A percentile compares a stretch with the other conserved stretches of the same genome.
Evolutionary conservation across 2,113 vertebrate species (phyloP).

Genomic region (Aplodontia rufa): DNA sequence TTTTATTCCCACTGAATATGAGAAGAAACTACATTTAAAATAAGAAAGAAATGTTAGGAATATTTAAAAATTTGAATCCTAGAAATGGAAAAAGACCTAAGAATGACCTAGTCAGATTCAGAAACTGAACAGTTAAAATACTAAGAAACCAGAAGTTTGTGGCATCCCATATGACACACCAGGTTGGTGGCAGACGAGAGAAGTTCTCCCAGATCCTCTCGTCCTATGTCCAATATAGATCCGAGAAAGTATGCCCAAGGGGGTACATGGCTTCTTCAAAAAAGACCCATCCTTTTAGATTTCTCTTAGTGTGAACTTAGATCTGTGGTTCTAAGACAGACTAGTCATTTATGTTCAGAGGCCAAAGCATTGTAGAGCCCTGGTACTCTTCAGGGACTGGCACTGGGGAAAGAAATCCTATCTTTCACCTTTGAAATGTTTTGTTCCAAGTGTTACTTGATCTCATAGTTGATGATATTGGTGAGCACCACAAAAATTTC

Average conservation of each 20-base stretch:
- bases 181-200: too few species aligned
- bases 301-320: background rate
- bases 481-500: background rate
- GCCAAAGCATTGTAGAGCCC: background rate
- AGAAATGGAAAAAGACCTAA: background rate
- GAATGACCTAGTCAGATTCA: background rate
- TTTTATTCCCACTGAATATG: background rate
- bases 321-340: background rate
- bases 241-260: background rate
- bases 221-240: background rate
- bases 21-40: background rate
- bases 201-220: background rate
- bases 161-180: rapidly evolving
- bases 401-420: background rate
- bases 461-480: background rate
- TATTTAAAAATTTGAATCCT: background rate
- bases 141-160: background rate
- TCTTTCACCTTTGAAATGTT: background rate
- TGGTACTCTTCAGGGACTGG: rapidly evolving
- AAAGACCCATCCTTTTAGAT: background rate
- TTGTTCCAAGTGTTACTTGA: background rate
- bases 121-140: background rate
- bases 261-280: background rate
- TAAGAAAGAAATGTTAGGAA: background rate
- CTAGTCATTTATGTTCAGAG: too few species aligned